These are phyloP conservation scores for Choristoneura fumiferana DNA, from an alignment of 1,140 invertebrate genomes.

Conservation along the genomic window DNA sequence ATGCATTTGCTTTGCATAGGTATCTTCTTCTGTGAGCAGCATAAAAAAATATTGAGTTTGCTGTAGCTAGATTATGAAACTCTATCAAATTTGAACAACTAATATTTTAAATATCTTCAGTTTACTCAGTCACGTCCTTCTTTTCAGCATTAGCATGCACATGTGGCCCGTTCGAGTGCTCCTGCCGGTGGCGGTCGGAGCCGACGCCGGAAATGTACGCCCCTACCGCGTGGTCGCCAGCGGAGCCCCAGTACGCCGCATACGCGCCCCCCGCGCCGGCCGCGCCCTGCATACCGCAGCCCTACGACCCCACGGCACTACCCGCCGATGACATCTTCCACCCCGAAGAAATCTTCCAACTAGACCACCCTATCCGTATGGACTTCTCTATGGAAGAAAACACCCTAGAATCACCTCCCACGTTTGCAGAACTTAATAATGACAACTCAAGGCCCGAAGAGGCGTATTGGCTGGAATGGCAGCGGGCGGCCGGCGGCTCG, in stretches of 20 bases:
- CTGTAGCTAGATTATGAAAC: too few species aligned
- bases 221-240: conserved; percentile 47
- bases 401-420: conserved; percentile 82
- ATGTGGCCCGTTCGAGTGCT: conserved; percentile 65
- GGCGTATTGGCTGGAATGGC: conserved; percentile 71
- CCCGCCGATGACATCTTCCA: conserved; percentile 85
- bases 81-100: too few species aligned
- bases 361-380: conserved; percentile 85
- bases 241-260: conserved; percentile 47
- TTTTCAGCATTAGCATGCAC: conserved; percentile 52
- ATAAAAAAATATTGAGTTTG: too few species aligned
- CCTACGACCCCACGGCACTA: conserved; percentile 64
- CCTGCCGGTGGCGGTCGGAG: conserved; percentile 61
- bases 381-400: conserved; percentile 78
- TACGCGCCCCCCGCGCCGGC: conserved; percentile 46
- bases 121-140: conserved; percentile 14
- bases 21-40: too few species aligned
- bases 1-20: too few species aligned
- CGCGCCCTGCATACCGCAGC: conserved; percentile 37
- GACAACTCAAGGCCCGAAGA: conserved; percentile 81
- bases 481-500: conserved; percentile 59
- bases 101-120: too few species aligned
- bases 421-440: conserved; percentile 85
- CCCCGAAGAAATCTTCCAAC: conserved; percentile 87
- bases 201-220: conserved; percentile 44